Evolutionary conservation across 1,140 invertebrate species (phyloP), one percentile per base, ranked within the genome.

Genomic region (Popillia japonica): DNA sequence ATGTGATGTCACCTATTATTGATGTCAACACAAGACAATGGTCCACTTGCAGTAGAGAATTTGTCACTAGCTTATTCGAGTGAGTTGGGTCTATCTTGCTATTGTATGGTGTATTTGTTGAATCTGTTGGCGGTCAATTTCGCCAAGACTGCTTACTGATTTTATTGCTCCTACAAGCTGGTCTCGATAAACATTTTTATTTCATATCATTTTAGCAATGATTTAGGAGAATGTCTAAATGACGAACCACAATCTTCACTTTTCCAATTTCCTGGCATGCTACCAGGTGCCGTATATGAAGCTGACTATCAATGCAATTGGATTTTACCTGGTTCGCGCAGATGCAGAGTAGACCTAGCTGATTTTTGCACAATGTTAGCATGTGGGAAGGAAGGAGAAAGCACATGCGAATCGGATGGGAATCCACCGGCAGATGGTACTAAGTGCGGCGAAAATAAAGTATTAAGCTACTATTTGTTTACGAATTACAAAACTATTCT

Each of bases 241-340:
- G 90, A 94, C 83, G 88, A 91, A 81, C 92, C 92, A 0, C 87
- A 88, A 42, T 87, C 87, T 78, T 90, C 91, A 6, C 59, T 86
- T 1, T 89, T 86, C 78, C 86, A 86, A 64, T 90, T 88, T 78
- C 90, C 90, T 0, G 86, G 90, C 40, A 88, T 92, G 80, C 88
- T 92, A n/a, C 91, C 92, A 0, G 93, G 93, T 20, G 90, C 89
- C 11, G 91, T 94, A 88, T 94, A 94, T 83, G 92, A 92, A 83
- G 89, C 88, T 2, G 88, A 92, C 75, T 90, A 90, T 82, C 93
- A 94, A 84, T 94, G 93, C 83, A 82, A 89, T 14, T 86, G 92
- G 55, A 40, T 76, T 8, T 85, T 85, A 73, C 87, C 86, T 11
- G 83, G 81, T 3, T 82, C 86, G 14, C 83, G 73, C 3, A 9